Evolutionary conservation across 2,888 invertebrate species (phyloP).

Genomic region (Andrena praecox): DNA sequence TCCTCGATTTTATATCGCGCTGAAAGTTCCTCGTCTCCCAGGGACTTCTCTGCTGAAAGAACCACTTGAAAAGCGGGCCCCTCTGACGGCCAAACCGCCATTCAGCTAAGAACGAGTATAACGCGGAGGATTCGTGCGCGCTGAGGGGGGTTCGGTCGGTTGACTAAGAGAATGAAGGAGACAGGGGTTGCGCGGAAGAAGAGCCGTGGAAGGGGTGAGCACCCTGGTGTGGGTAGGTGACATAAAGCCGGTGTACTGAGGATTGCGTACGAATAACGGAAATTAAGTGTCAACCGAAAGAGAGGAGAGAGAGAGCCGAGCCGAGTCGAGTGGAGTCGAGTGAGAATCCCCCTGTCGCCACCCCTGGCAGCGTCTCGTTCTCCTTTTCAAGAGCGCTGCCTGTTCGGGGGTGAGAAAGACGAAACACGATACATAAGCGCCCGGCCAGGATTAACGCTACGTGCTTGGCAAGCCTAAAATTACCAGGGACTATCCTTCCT

Average conservation of each 20-base stretch:
- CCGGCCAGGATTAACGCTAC: conserved; percentile 81
- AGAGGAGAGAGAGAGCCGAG: conserved; percentile 70
- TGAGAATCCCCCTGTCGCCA: conserved; percentile 62
- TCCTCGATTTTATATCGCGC: background rate
- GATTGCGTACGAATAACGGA: conserved; percentile 84
- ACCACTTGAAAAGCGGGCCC: background rate
- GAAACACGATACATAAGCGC: conserved; percentile 73
- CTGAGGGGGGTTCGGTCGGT: conserved; percentile 63
- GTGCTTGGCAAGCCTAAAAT: conserved; percentile 81
- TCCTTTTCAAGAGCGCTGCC: conserved; percentile 67
- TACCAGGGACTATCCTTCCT: conserved; percentile 60
- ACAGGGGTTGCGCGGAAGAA: conserved; percentile 67
- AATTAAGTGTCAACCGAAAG: conserved; percentile 84
- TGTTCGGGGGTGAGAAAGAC: conserved; percentile 52
- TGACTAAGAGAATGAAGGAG: conserved; percentile 79
- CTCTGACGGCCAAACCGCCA: conserved; percentile 10
- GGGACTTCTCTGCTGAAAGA: conserved; percentile 1
- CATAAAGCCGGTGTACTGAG: conserved; percentile 80
- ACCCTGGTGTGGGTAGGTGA: conserved; percentile 71
- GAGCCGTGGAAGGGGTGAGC: conserved; percentile 63
- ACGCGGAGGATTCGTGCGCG: conserved; percentile 52
- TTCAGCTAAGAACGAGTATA: conserved; percentile 57
- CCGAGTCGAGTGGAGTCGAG: conserved; percentile 67
- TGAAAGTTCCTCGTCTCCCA: background rate
- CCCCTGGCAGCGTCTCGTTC: conserved; percentile 53